Base-by-base conservation (phyloP, 2,797 vertebrate species). In the Melanitta fusca region DNA sequence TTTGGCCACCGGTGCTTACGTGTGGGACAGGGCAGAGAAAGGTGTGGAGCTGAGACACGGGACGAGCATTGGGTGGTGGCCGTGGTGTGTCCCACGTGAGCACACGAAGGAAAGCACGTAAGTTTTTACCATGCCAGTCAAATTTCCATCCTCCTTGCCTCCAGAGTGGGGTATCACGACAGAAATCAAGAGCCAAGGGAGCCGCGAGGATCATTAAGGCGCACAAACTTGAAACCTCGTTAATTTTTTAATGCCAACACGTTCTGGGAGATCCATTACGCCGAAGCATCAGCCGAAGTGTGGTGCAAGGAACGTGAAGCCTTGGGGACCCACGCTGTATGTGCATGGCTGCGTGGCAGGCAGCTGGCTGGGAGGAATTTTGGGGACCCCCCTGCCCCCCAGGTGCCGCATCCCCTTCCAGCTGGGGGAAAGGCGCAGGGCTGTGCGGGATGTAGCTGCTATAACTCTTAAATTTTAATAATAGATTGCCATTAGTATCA, bases 401-500 rank as follows among this genome's bases (percentile, higher is more conserved):
- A n/a, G n/a, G 25, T 66, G 74, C 82, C 80, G 54, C 88, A 83
- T 61, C 73, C 51, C 60, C 49, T 85, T 77, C 62, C 74, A 3
- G 3, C 65, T 21, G 65, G 58, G 58, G 60, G 14, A 36, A 61
- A 83, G 13, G 57, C 36, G 24, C 36, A 0, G 75, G 89, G 60
- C 91, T 57, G 27, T n/a, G 41, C 39, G 88, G 65, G 73, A 51
- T 13, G 51, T 39, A 64, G 82, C 90, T 79, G 86, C 91, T 80
- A 4, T 27, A 80, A 85, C 65, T 73, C 91, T 86, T 47, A 72
- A 74, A 89, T 96, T 95, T 95, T 80, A 96, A 95, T 94, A 95
- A 95, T 95, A 95, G 92, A 95, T 97, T 91, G 88, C 91, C 92
- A 94, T 97, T 97, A 97, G 96, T 78, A 94, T 49, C 85, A 84